Percentiles rank a stretch among this genome's conserved stretches.
These are phyloP conservation scores for Bellardia pandia DNA, from an alignment of 2,888 invertebrate genomes.

Conservation along the genomic window DNA sequence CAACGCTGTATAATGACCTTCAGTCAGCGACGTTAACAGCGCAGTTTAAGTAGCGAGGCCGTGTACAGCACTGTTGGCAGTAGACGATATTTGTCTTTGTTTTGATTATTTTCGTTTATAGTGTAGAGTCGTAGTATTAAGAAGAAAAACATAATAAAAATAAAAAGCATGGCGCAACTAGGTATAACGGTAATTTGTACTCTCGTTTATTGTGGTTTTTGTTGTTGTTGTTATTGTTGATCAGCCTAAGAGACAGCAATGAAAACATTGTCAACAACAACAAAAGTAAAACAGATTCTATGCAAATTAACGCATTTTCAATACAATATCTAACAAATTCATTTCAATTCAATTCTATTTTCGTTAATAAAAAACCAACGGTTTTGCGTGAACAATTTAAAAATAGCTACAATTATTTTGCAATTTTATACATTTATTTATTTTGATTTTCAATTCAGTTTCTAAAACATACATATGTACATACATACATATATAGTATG, in stretches of 20 bases:
- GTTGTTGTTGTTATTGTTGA: slow-evolving; percentile 36
- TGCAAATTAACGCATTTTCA: slow-evolving; percentile 68
- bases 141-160: slow-evolving; percentile 6
- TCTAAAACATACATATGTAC: neutral
- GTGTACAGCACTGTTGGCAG: slow-evolving; percentile 18
- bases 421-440: slow-evolving; percentile 38
- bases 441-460: neutral
- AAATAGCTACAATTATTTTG: slow-evolving; percentile 36
- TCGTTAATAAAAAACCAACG: slow-evolving; percentile 3
- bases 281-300: slow-evolving; percentile 36
- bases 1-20: slow-evolving; percentile 71
- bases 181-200: slow-evolving; percentile 64
- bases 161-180: slow-evolving; percentile 60
- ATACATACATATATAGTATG: no score
- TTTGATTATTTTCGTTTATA: slow-evolving; percentile 47
- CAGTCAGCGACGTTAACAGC: slow-evolving; percentile 69
- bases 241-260: slow-evolving; percentile 18
- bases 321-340: slow-evolving; percentile 55
- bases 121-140: neutral
- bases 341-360: slow-evolving; percentile 24
- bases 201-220: slow-evolving; percentile 22
- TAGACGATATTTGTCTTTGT: slow-evolving; percentile 38
- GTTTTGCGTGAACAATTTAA: slow-evolving; percentile 31
- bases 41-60: neutral
- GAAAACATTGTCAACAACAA: neutral